Base-by-base conservation (phyloP, 2,113 vertebrate genomes). In the Puffinus mauretanicus region DNA sequence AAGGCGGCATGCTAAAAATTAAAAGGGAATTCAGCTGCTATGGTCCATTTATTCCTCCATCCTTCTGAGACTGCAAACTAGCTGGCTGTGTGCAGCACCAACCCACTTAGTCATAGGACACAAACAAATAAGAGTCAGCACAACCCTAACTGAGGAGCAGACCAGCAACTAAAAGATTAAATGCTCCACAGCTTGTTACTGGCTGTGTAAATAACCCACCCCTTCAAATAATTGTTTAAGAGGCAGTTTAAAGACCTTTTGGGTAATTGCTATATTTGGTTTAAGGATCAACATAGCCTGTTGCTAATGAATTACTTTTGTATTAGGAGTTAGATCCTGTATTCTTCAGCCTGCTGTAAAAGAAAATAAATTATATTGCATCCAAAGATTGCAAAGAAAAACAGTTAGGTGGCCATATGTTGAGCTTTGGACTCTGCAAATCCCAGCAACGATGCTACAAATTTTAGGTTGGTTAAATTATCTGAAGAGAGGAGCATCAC, bases 241-340 rank as follows among this genome's bases (percentile, higher is more conserved):
- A 69, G 44, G 17, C 40, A 65, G 69, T 75, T 82, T 75, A 91
- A 96, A 91, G 62, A 84, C 57, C 70, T 86, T 91, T 40, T 14
- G 64, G 69, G 70, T 71, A 96, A 95, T 76, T 88, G 82, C 30
- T 66, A 5, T 66, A 62, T 82, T 90, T 83, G 61, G 62, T 79
- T 79, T 46, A 86, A 86, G 71, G 65, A 83, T 79, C 93, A 94
- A 86, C 76, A 40, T 2, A 58, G 65, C 26, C 69, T 40, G 40
- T 90, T 93, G 61, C 40, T 95, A 85, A 95, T 57, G 72, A 94
- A 77, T 89, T 77, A 38, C 65, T 89, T 40, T 13, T 82, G 32
- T 44, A 60, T 93, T 64, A 72, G 17, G 76, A 90, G 38, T 49
- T 58, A 77, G 54, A 46, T n/a, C 34, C 29, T 57, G 24, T 20